Evolutionary conservation across 92 coral and sea anemone species (phyloP).

Genomic region (Epizoanthus ramosus): DNA sequence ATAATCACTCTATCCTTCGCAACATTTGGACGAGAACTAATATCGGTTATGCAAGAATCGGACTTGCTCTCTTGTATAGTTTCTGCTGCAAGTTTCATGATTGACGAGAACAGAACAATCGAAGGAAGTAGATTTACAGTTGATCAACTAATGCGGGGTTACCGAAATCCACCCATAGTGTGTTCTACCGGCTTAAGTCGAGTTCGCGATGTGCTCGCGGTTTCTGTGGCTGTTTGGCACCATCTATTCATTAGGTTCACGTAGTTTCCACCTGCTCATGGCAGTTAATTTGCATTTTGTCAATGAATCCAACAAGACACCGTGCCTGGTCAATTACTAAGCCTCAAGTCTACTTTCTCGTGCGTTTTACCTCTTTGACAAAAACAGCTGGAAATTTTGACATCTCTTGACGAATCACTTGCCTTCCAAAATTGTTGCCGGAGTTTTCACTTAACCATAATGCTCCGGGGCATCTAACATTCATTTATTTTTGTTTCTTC

Average conservation of each 20-base stretch:
- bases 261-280: constrained; percentile 27
- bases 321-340: constrained; percentile 10
- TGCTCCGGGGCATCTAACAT: not conserved
- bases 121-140: not conserved
- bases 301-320: constrained; percentile 15
- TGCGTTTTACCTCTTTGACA: not conserved
- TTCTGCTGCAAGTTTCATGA: constrained; percentile 40
- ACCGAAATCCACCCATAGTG: not conserved
- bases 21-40: constrained; percentile 66
- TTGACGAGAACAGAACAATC: no score
- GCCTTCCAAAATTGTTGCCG: not conserved
- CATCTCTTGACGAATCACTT: not conserved
- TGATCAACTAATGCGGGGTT: not conserved
- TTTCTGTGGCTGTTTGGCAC: constrained; percentile 29
- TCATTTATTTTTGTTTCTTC: not conserved
- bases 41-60: constrained; percentile 70
- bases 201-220: constrained; percentile 40
- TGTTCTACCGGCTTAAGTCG: constrained; percentile 1
- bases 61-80: constrained; percentile 49
- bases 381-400: constrained; percentile 29
- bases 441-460: not conserved
- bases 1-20: constrained; percentile 84
- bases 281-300: constrained; percentile 43
- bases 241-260: constrained; percentile 20
- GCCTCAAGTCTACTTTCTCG: not conserved